Evolutionary conservation across 2,888 invertebrate genomes (phyloP).

Genomic region (Pycnomerus fuliginosus): DNA sequence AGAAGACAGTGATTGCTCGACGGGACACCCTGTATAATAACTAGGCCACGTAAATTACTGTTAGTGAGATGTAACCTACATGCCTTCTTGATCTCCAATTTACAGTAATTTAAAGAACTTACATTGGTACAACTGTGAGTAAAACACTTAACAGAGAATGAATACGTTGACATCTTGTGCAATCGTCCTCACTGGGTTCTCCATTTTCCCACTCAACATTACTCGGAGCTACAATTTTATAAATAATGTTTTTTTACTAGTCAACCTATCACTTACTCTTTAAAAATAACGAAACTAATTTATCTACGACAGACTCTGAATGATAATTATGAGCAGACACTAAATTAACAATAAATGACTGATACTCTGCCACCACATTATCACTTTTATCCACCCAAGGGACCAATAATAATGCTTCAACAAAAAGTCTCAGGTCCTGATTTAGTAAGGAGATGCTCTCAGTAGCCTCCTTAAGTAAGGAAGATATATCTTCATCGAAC

Average conservation of each 20-base stretch:
- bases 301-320: conserved; percentile 61
- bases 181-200: conserved; percentile 57
- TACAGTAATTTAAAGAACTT: no score
- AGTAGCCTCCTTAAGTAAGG: conserved; percentile 58
- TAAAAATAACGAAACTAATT: conserved; percentile 62
- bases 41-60: no score
- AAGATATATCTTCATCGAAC: conserved; percentile 60
- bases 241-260: neutral
- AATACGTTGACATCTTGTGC: conserved; percentile 61
- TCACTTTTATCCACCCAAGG: conserved; percentile 58
- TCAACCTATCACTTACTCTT: conserved; percentile 52
- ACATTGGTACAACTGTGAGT: conserved; percentile 61
- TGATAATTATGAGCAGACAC: conserved; percentile 69
- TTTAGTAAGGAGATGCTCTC: conserved; percentile 61
- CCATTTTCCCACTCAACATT: conserved; percentile 62
- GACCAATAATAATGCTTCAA: conserved; percentile 62
- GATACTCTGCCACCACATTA: conserved; percentile 59
- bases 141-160: conserved; percentile 56
- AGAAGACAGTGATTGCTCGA: no score
- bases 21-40: no score
- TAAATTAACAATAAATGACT: conserved; percentile 65
- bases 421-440: conserved; percentile 58
- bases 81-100: no score
- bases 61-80: no score
- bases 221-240: conserved; percentile 46